Evolutionary conservation across 2,797 vertebrate genomes (phyloP).

Genomic region (Clarias platycephalus): DNA sequence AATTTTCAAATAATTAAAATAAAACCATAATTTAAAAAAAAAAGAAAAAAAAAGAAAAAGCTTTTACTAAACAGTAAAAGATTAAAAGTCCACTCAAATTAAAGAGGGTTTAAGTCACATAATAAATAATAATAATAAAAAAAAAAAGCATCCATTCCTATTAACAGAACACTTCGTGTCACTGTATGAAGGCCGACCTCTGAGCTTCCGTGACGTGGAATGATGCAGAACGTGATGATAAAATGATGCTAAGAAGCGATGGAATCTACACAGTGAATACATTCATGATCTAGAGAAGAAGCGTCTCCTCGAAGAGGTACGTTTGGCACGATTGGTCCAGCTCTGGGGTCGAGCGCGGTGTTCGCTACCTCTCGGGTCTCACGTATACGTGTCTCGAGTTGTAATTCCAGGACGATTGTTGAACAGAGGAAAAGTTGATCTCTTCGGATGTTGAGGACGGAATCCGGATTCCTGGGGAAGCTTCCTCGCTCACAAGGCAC

Average conservation of each 20-base stretch:
- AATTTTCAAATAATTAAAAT: not conserved
- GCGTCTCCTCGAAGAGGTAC: constrained; percentile 66
- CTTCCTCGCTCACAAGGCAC: constrained; percentile 77
- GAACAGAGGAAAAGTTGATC: constrained; percentile 14
- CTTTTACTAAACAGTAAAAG: not conserved
- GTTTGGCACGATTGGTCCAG: constrained; percentile 61
- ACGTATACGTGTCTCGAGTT: constrained; percentile 11
- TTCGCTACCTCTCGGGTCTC: constrained; percentile 13
- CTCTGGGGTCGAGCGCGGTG: constrained; percentile 14
- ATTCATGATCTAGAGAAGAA: constrained; percentile 66
- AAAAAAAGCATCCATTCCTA: constrained; percentile 8
- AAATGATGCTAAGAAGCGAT: constrained; percentile 66
- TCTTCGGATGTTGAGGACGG: constrained; percentile 4
- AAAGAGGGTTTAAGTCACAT: constrained; percentile 24
- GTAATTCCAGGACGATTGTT: not conserved
- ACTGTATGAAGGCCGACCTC: not conserved
- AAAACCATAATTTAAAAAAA: not conserved
- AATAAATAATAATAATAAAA: constrained; percentile 49
- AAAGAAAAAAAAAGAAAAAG: not conserved
- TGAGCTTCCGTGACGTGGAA: not conserved
- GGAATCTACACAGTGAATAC: constrained; percentile 68
- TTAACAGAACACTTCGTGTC: not conserved
- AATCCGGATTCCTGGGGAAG: constrained; percentile 21
- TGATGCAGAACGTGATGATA: constrained; percentile 14
- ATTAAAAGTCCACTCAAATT: not conserved